Evolutionary conservation across 1,140 invertebrate genomes (phyloP).

Genomic region (Anastrepha ludens): DNA sequence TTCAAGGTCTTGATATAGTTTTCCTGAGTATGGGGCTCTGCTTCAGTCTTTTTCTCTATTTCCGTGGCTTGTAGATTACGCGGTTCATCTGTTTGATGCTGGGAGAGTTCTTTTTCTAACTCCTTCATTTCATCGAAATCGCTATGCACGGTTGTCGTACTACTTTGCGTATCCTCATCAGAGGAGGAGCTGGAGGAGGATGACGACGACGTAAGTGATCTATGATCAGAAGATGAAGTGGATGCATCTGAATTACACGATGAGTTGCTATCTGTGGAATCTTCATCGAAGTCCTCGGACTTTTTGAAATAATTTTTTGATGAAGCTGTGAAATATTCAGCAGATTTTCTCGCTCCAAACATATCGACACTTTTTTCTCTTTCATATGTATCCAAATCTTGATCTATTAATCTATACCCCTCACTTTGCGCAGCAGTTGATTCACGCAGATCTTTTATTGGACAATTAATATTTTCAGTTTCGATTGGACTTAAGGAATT

Average conservation of each 20-base stretch:
- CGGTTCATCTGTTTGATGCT: conserved; percentile 54
- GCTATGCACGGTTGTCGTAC: conserved; percentile 57
- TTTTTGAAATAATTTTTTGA: neutral
- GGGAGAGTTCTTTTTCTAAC: conserved; percentile 67
- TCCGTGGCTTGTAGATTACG: neutral
- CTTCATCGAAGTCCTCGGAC: neutral
- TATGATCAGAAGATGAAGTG: neutral
- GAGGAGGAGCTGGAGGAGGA: conserved; percentile 58
- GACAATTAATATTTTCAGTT: neutral
- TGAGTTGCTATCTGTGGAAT: neutral
- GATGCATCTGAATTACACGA: neutral
- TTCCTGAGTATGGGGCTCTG: conserved; percentile 5
- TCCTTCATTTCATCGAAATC: conserved; percentile 68
- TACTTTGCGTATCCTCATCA: conserved; percentile 17
- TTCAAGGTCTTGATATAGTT: conserved; percentile 69
- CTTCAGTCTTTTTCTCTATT: neutral
- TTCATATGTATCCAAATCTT: conserved; percentile 7
- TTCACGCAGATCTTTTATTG: neutral
- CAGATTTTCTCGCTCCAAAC: conserved; percentile 8
- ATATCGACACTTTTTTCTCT: conserved; percentile 18
- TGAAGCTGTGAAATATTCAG: conserved; percentile 7
- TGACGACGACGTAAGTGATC: conserved; percentile 58
- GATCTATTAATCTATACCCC: neutral
- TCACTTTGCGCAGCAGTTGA: neutral
- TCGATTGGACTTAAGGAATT: neutral